Conservation (phyloP, 2,113 vertebrate species). For the Menidia beryllina region DNA sequence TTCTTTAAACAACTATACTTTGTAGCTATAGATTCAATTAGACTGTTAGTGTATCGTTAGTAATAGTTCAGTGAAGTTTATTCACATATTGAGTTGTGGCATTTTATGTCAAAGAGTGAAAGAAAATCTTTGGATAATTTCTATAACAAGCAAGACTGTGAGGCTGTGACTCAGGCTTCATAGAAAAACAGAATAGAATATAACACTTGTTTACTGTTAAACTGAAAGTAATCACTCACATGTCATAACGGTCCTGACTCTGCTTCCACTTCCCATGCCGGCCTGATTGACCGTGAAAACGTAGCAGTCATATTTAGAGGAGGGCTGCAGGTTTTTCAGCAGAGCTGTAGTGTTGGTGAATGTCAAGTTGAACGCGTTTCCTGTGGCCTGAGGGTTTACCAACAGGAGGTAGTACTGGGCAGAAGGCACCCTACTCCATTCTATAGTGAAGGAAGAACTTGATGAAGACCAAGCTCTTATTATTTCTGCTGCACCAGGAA, state of each 20-base stretch:
- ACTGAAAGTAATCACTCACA: conserved; percentile 68
- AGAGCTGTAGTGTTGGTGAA: conserved; percentile 29
- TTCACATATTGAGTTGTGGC: background rate
- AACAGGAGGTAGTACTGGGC: conserved; percentile 67
- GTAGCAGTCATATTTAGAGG: conserved; percentile 72
- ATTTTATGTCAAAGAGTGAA: background rate
- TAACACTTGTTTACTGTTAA: background rate
- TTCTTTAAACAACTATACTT: too few relatives aligned
- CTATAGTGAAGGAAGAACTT: conserved; percentile 69
- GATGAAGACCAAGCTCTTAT: conserved; percentile 40
- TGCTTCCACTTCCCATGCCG: conserved; percentile 72
- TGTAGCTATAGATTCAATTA: too few relatives aligned
- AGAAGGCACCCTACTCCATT: conserved; percentile 70
- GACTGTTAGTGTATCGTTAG: too few relatives aligned
- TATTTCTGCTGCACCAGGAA: conserved; percentile 76
- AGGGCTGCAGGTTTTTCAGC: conserved; percentile 61
- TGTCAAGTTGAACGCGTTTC: conserved; percentile 47
- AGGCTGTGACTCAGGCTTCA: background rate
- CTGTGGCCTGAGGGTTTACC: conserved; percentile 36
- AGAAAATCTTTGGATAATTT: background rate
- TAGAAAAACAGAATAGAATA: background rate
- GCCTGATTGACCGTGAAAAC: conserved; percentile 76
- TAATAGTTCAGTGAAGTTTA: background rate
- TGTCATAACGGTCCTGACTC: conserved; percentile 75
- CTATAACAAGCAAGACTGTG: background rate